These are phyloP conservation scores for Toxotes lorentzi DNA, from an alignment of 2,797 vertebrate genomes.

Conservation along the genomic window DNA sequence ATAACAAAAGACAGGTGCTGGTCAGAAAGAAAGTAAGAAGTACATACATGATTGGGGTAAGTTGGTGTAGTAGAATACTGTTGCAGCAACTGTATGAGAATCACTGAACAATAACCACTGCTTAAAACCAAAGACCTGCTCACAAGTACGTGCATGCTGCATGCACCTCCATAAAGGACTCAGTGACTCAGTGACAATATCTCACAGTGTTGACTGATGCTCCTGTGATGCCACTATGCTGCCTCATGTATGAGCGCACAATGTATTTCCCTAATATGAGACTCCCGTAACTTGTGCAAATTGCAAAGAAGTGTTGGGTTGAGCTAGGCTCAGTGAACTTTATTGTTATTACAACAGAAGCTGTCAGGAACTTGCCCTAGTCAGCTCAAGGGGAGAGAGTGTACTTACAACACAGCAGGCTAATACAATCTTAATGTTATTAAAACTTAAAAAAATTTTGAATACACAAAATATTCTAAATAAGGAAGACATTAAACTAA, in stretches of 20 bases:
- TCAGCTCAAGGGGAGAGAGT: background rate
- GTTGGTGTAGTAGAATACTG: conserved; percentile 8
- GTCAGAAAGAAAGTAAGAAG: conserved; percentile 12
- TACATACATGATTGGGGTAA: conserved; percentile 24
- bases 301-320: conserved; percentile 9
- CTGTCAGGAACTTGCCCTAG: background rate
- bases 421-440: no score
- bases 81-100: conserved; percentile 3
- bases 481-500: no score
- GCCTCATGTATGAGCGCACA: background rate
- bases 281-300: background rate
- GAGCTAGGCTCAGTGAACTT: background rate
- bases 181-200: no score
- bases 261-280: background rate
- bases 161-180: background rate
- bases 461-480: background rate
- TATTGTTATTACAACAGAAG: background rate
- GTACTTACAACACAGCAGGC: background rate
- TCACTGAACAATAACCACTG: conserved; percentile 4
- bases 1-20: background rate
- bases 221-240: background rate
- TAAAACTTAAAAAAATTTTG: no score
- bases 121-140: background rate
- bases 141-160: background rate
- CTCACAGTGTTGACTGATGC: background rate